phyloP scores from a whole-genome alignment of 2,113 vertebrate genomes.

The Prinia subflava region DNA sequence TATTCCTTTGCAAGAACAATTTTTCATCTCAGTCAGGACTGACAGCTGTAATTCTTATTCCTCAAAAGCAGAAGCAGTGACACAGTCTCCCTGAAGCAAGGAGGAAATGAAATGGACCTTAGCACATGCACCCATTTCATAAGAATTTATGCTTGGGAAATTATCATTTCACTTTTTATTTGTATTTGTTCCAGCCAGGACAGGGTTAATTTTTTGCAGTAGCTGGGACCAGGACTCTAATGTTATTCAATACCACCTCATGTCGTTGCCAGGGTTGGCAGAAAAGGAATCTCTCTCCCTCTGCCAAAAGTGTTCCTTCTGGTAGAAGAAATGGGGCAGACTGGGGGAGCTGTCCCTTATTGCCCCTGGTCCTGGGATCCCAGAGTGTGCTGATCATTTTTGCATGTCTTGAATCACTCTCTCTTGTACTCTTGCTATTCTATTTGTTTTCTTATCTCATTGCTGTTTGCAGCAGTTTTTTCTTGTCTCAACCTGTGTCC shows the following conservation, averaged over 20 bases:
- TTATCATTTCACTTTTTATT: neutral
- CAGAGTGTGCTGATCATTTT: neutral
- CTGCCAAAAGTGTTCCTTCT: neutral
- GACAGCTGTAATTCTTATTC: neutral
- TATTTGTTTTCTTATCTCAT: neutral
- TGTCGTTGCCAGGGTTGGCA: neutral
- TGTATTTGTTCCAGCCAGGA: neutral
- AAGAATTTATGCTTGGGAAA: neutral
- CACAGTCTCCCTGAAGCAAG: neutral
- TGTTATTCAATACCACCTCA: neutral
- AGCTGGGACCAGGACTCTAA: neutral
- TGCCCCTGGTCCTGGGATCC: no score
- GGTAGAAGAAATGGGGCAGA: neutral
- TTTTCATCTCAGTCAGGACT: neutral
- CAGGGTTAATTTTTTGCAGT: neutral
- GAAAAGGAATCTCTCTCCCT: neutral
- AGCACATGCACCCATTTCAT: neutral
- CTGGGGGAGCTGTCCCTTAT: fast-evolving
- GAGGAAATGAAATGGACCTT: neutral
- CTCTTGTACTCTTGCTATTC: neutral
- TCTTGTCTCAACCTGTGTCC: no score
- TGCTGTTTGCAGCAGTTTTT: neutral
- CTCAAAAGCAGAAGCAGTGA: neutral
- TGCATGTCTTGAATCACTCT: neutral
- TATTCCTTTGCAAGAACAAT: neutral